A percentile compares a stretch with the other conserved stretches of the same genome.
phyloP scores from a whole-genome alignment of 64 coral and sea anemone species.

The Actinia tenebrosa region DNA sequence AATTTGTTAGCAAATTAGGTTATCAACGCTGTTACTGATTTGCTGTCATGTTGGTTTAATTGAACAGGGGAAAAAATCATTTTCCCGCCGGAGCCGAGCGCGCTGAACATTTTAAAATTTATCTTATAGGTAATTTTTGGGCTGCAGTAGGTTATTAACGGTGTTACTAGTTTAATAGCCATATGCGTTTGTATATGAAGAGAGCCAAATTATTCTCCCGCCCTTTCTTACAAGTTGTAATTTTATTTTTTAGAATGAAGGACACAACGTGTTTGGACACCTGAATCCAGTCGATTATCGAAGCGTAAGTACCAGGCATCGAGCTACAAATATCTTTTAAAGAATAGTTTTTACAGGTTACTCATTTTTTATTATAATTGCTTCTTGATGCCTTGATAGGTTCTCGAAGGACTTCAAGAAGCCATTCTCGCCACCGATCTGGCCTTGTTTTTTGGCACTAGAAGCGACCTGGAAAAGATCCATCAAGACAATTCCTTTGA shows the following conservation, averaged over 20 bases:
- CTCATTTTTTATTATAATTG: neutral
- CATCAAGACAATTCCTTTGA: constrained; percentile 44
- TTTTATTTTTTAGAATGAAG: constrained; percentile 31
- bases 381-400: neutral
- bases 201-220: too few species aligned
- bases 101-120: too few species aligned
- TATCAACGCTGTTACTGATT: too few species aligned
- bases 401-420: constrained; percentile 69
- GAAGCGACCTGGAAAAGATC: constrained; percentile 54
- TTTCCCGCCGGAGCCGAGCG: too few species aligned
- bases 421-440: constrained; percentile 88
- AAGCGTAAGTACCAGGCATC: constrained; percentile 12
- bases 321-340: neutral
- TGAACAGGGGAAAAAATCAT: too few species aligned
- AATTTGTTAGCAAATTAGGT: neutral
- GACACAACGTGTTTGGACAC: constrained; percentile 50
- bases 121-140: too few species aligned
- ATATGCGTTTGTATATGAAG: too few species aligned
- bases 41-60: too few species aligned
- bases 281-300: constrained; percentile 44
- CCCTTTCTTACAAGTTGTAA: neutral
- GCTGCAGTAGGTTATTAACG: too few species aligned
- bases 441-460: constrained; percentile 60
- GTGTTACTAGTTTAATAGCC: too few species aligned
- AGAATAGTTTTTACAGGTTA: neutral